Base-by-base conservation (phyloP, 64 coral and sea anemone genomes). In the Porites australiensis region DNA sequence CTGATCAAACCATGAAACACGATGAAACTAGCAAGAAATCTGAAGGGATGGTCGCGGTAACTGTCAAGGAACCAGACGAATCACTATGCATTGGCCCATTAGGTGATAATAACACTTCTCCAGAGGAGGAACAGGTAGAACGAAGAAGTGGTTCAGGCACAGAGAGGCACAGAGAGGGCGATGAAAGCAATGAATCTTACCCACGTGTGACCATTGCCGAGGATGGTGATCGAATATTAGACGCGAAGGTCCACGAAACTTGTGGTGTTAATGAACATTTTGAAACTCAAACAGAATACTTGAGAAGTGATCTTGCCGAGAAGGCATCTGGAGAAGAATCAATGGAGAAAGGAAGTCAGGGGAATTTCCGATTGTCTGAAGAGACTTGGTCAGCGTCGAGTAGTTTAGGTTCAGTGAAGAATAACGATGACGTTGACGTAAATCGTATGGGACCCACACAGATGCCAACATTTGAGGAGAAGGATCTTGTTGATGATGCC, bases 371-470 rank as follows among this genome's bases (percentile, higher is more conserved):
- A 66, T 18, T 83, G 15, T 1, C 19, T 7, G 58, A 68, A 48
- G 63, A 84, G 44, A 68, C 44, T 70, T 84, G 81, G 81, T 84
- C 81, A 7, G 63, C 43, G 2, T 84, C 63, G 51, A 84, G 48
- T 47, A 84, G 59, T 46, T 10, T 15, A 22, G 81, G 44, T 22
- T 67, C 81, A 23, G 3, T 64, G 4, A 63, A 67, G 4, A 63
- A 67, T 45, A 23, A 64, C 27, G 58, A 82, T 15, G 6, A 51
- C 6, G 81, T 68, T 6, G 14, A 68, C 12, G 51, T 3, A 20
- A 84, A 23, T 20, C 3, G 1, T 20, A 10, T 52, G 5, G 63
- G 5, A 69, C 51, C 63, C 10, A 63, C 81, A 20, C 63, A 65
- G 9, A 84, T 84, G 81, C 81, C 81, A 0, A 84, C 62, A 5